Percentiles rank a stretch among this genome's conserved stretches.
phyloP scores from a whole-genome alignment of 2,888 invertebrate species.

The Brachyopa scutellaris region DNA sequence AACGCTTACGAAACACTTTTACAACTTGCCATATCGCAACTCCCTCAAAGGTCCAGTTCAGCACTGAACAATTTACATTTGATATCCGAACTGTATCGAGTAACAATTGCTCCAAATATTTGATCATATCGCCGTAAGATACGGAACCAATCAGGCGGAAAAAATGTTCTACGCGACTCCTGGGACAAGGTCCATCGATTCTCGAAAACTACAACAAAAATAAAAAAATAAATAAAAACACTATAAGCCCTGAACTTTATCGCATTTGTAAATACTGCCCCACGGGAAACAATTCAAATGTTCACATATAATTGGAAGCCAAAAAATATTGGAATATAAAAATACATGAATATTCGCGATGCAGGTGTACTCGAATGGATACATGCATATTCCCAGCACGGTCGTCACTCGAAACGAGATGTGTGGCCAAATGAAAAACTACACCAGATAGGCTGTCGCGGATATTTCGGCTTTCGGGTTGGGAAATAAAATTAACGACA shows the following conservation, averaged over 20 bases:
- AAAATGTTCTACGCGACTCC: background rate
- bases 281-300: slow-evolving; percentile 53
- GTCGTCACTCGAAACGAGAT: slow-evolving; percentile 49
- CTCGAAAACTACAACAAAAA: no score
- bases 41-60: no score
- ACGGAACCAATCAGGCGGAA: slow-evolving; percentile 11
- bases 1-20: no score
- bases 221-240: background rate
- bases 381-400: slow-evolving; percentile 43
- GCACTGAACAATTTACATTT: no score
- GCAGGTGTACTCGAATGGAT: slow-evolving; percentile 24
- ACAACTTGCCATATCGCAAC: no score
- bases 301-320: slow-evolving; percentile 22
- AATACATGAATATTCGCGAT: background rate
- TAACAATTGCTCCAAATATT: background rate
- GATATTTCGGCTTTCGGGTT: background rate
- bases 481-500: slow-evolving; percentile 46
- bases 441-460: background rate
- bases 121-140: background rate
- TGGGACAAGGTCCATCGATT: background rate
- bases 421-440: slow-evolving; percentile 39
- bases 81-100: no score
- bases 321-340: slow-evolving; percentile 14
- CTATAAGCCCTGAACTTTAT: slow-evolving; percentile 9
- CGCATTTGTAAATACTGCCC: slow-evolving; percentile 52